phyloP scores from a whole-genome alignment of 2,888 invertebrate genomes.

The Drosophila demipolita region DNA sequence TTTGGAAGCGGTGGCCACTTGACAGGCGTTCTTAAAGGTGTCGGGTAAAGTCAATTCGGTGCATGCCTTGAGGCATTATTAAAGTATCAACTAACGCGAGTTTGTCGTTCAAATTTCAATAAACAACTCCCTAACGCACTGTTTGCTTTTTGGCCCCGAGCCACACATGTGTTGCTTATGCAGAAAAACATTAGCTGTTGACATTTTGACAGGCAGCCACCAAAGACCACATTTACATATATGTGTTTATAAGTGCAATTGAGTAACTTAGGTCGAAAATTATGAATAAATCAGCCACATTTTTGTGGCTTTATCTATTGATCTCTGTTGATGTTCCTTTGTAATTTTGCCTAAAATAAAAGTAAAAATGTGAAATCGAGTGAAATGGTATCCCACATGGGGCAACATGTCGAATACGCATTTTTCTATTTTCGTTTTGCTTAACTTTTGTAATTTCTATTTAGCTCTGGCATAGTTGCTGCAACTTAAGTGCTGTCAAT shows the following conservation, averaged over 20 bases:
- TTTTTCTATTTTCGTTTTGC: conserved; percentile 28
- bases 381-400: conserved; percentile 14
- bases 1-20: conserved; percentile 19
- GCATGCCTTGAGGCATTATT: conserved; percentile 39
- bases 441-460: conserved; percentile 5
- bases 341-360: conserved; percentile 29
- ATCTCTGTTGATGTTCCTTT: conserved; percentile 6
- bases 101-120: conserved; percentile 51
- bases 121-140: conserved; percentile 50
- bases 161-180: conserved; percentile 45
- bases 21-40: conserved; percentile 27
- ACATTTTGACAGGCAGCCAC: conserved; percentile 57
- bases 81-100: conserved; percentile 66
- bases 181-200: conserved; percentile 58
- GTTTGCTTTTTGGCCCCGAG: conserved; percentile 33
- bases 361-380: conserved; percentile 5
- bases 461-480: conserved; percentile 15
- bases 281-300: conserved; percentile 42
- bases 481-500: conserved; percentile 44
- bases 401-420: conserved; percentile 62
- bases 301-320: conserved; percentile 30
- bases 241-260: not conserved
- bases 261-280: conserved; percentile 18
- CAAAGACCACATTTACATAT: conserved; percentile 34
- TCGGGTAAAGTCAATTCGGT: conserved; percentile 34